phyloP scores from a whole-genome alignment of 1,140 invertebrate genomes.

The Metaphire vulgaris region DNA sequence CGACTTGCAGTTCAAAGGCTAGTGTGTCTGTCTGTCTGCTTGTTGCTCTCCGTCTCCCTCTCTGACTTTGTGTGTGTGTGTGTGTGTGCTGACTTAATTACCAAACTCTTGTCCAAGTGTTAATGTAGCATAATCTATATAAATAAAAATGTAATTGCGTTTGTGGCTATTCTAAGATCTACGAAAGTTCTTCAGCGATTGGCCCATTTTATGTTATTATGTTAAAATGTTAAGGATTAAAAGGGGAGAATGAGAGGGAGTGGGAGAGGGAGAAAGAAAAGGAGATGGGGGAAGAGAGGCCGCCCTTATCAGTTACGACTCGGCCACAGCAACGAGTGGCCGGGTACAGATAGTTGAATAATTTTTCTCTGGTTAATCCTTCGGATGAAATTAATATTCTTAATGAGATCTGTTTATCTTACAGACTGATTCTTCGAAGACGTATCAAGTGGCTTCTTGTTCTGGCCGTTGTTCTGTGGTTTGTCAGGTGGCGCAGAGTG shows the following conservation, averaged over 20 bases:
- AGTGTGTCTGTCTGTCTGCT: not conserved
- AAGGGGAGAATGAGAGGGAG: not conserved
- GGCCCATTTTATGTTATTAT: not conserved
- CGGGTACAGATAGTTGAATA: not conserved
- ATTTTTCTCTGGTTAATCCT: no score
- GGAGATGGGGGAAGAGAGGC: not conserved
- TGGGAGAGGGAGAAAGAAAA: not conserved
- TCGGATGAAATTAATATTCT: not conserved
- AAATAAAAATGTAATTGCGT: not conserved
- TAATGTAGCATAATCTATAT: no score
- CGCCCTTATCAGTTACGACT: not conserved
- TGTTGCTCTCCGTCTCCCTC: not conserved
- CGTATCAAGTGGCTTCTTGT: not conserved
- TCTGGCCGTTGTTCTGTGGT: not conserved
- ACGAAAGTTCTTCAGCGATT: not conserved
- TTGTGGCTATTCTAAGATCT: not conserved
- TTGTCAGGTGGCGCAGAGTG: not conserved
- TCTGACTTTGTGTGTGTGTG: not conserved
- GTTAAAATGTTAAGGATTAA: not conserved
- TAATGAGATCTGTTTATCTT: not conserved
- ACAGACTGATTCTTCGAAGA: not conserved
- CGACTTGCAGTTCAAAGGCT: slow-evolving; percentile 38
- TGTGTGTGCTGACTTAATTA: no score
- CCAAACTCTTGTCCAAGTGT: no score
- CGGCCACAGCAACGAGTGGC: not conserved